Percentiles rank a stretch among this genome's conserved stretches.
phyloP scores from a whole-genome alignment of 35 echinoderm and acorn worm genomes.

The Ophiothrix spiculata region DNA sequence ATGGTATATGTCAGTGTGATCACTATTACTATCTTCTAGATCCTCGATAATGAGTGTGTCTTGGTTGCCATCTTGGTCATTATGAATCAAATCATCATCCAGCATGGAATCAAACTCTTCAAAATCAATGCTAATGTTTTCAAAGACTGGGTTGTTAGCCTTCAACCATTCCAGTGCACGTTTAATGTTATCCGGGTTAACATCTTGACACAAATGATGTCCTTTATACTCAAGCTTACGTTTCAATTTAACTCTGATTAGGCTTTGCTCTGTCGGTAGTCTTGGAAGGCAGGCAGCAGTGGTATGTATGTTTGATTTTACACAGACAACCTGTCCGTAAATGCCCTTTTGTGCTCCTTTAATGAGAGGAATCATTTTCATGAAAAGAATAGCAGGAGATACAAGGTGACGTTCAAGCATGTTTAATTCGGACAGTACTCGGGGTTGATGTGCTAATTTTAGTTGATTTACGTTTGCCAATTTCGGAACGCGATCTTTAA shows the following conservation, averaged over 20 bases:
- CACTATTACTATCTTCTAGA: no score
- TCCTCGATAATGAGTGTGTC: no score
- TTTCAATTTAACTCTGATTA: constrained; percentile 4
- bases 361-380: background rate
- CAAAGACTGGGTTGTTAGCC: background rate
- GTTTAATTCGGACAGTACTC: background rate
- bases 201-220: background rate
- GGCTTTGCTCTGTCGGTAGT: constrained; percentile 1
- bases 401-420: background rate
- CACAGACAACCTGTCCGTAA: background rate
- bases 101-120: background rate
- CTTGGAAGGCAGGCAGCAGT: background rate
- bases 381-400: background rate
- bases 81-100: background rate
- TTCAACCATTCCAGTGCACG: background rate
- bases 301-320: background rate
- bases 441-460: background rate
- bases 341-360: constrained; percentile 1
- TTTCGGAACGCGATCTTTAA: background rate
- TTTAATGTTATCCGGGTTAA: background rate
- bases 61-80: no score
- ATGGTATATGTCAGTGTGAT: no score
- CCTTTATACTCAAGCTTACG: background rate
- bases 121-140: background rate
- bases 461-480: background rate